Percentiles rank a stretch among this genome's conserved stretches.
Conservation (phyloP, 2,888 invertebrate species). For the Dioctria rufipes region DNA sequence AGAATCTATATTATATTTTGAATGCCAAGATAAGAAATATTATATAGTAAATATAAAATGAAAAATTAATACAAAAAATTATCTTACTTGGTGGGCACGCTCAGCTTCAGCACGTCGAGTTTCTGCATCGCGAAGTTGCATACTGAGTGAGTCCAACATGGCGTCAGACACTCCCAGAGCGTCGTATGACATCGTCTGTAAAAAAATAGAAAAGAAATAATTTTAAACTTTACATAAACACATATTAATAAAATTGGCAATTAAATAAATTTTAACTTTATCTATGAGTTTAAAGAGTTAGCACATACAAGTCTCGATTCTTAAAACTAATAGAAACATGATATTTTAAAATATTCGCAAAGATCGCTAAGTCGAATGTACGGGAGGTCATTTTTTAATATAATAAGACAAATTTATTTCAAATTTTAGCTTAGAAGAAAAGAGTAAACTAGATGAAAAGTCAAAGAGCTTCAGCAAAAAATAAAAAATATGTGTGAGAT, state of each 20-base stretch:
- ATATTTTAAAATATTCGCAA: too few relatives aligned
- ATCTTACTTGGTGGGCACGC: slow-evolving; percentile 77
- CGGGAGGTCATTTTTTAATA: too few relatives aligned
- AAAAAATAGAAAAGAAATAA: background rate
- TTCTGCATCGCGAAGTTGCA: slow-evolving; percentile 86
- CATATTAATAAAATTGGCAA: background rate
- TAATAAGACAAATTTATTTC: too few relatives aligned
- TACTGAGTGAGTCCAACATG: slow-evolving; percentile 76
- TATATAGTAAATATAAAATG: too few relatives aligned
- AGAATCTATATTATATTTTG: too few relatives aligned
- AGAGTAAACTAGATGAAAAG: too few relatives aligned
- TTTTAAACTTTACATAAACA: background rate
- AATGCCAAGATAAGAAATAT: too few relatives aligned
- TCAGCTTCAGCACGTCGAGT: slow-evolving; percentile 83
- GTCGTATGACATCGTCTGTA: slow-evolving; percentile 68
- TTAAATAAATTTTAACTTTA: background rate
- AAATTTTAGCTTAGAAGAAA: too few relatives aligned
- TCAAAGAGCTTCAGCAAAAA: too few relatives aligned
- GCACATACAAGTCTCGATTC: background rate
- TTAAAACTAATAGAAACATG: too few relatives aligned
- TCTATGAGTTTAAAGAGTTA: background rate
- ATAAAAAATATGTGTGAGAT: too few relatives aligned
- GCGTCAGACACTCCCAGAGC: slow-evolving; percentile 64
- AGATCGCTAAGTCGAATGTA: too few relatives aligned
- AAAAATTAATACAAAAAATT: background rate